Conservation (phyloP, 1,140 invertebrate genomes). For the Oscheius sp. region DNA sequence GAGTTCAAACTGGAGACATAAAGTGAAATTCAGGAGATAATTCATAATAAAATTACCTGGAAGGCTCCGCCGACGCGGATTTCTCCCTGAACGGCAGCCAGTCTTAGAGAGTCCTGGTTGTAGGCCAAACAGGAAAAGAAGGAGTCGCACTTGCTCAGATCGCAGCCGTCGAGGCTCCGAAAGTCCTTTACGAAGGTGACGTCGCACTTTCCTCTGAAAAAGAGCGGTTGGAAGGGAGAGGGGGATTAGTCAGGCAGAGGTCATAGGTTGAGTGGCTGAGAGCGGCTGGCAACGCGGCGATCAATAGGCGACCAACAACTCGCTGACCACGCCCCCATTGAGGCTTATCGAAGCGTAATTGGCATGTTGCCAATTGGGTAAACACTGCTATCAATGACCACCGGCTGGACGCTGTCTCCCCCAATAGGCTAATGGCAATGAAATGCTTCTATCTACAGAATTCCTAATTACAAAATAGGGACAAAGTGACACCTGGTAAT, state of each 20-base stretch:
- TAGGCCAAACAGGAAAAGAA: constrained; percentile 68
- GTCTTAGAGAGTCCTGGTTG: constrained; percentile 69
- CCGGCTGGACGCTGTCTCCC: no score
- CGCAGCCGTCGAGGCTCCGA: constrained; percentile 35
- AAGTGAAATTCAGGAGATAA: no score
- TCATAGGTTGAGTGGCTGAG: background rate
- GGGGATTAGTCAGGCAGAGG: no score
- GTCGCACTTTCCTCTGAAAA: constrained; percentile 58
- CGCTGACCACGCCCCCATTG: constrained; percentile 22
- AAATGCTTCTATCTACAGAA: no score
- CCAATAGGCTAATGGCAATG: no score
- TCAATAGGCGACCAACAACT: constrained; percentile 11
- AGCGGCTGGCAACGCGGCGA: constrained; percentile 51
- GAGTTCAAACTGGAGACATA: no score
- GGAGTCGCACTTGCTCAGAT: constrained; percentile 53
- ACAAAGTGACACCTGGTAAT: no score
- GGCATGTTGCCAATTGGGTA: background rate
- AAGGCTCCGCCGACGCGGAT: constrained; percentile 89
- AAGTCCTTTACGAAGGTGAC: constrained; percentile 43
- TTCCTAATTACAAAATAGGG: no score
- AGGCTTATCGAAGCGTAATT: constrained; percentile 26
- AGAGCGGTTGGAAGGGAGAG: no score
- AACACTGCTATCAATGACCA: no score
- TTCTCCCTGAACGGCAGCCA: constrained; percentile 83
- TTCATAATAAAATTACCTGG: constrained; percentile 73